These are phyloP conservation scores for Zosterops hypoxanthus DNA, from an alignment of 2,113 vertebrate genomes.

Conservation along the genomic window DNA sequence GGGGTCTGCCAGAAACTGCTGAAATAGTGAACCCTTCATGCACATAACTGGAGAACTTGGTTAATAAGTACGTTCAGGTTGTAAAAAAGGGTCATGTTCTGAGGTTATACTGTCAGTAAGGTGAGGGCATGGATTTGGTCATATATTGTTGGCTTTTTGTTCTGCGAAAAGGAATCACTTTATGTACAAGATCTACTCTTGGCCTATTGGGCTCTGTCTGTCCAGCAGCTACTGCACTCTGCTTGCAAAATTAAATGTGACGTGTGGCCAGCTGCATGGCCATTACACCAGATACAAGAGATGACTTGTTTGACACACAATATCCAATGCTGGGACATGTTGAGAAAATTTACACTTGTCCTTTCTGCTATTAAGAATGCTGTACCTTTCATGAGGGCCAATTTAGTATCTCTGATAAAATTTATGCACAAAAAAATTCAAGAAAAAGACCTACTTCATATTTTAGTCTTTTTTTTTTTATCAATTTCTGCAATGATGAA, in stretches of 20 bases:
- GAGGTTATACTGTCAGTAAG: background rate
- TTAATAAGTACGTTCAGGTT: background rate
- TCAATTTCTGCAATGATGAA: background rate
- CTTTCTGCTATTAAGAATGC: background rate
- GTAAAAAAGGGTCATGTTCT: background rate
- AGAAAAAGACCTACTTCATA: background rate
- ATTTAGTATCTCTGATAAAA: background rate
- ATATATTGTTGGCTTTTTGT: background rate
- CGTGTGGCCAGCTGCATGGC: fast-evolving
- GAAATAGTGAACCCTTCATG: background rate
- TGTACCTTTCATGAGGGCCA: background rate
- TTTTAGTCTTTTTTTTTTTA: background rate
- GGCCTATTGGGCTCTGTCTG: background rate
- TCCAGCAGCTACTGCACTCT: background rate
- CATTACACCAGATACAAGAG: background rate
- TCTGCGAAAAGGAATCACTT: background rate
- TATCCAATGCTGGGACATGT: background rate
- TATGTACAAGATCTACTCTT: background rate
- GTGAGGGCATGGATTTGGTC: background rate
- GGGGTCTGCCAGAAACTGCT: background rate
- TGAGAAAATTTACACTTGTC: background rate
- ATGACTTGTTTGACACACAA: background rate
- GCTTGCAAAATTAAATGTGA: background rate
- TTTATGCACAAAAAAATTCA: background rate
- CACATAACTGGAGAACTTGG: background rate